Conservation (phyloP, 2,113 vertebrate genomes). For the Actenoides lindsayi region DNA sequence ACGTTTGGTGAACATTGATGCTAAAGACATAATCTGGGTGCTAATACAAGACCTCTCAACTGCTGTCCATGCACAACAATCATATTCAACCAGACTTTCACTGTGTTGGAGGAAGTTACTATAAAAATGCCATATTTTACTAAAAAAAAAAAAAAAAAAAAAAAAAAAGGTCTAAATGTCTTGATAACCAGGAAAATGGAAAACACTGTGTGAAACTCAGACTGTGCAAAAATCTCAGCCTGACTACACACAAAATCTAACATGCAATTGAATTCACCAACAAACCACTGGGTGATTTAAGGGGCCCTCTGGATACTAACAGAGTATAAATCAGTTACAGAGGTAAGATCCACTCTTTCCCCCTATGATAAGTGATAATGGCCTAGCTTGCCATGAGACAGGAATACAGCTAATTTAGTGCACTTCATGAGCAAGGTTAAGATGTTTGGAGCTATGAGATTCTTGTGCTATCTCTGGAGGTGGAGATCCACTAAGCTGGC, state of each 20-base stretch:
- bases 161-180: background rate
- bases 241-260: background rate
- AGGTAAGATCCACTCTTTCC: background rate
- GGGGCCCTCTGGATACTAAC: background rate
- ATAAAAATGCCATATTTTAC: background rate
- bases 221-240: background rate
- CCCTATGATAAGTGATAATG: background rate
- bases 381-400: too few relatives aligned
- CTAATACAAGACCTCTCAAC: background rate
- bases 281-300: background rate
- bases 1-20: background rate
- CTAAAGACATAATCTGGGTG: background rate
- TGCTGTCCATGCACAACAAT: background rate
- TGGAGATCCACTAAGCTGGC: too few relatives aligned
- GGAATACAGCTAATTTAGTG: too few relatives aligned
- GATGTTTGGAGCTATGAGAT: too few relatives aligned
- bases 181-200: background rate
- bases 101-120: background rate
- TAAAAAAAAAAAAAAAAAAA: background rate
- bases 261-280: background rate
- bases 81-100: background rate
- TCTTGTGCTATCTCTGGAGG: too few relatives aligned
- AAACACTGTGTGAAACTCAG: background rate
- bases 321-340: background rate
- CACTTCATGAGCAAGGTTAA: too few relatives aligned